Evolutionary conservation across 2,888 invertebrate genomes (phyloP).

Genomic region (Parnassius mnemosyne): DNA sequence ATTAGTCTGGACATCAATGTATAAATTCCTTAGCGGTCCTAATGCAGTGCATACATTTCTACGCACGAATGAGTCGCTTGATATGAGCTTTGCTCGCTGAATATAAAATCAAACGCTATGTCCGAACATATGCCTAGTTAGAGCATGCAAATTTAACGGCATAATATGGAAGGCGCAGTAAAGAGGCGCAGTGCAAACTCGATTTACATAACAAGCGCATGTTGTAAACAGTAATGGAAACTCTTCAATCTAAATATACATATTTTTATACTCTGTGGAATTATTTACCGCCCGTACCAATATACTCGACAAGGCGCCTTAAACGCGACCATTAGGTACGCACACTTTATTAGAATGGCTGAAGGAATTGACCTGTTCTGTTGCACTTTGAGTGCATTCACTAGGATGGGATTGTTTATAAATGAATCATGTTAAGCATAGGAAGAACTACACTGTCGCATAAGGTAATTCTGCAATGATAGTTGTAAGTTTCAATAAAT

Average conservation of each 20-base stretch:
- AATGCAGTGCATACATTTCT: constrained; percentile 14
- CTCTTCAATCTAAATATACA: neutral
- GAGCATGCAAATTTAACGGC: constrained; percentile 19
- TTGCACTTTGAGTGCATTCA: too few species aligned
- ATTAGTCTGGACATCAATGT: constrained; percentile 9
- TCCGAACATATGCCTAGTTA: constrained; percentile 7
- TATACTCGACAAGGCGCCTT: too few species aligned
- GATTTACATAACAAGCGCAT: constrained; percentile 6
- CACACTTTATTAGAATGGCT: too few species aligned
- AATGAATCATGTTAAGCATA: too few species aligned
- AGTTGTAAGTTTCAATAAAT: too few species aligned
- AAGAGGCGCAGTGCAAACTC: constrained; percentile 14
- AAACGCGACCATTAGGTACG: too few species aligned
- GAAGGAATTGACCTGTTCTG: too few species aligned
- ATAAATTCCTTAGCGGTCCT: constrained; percentile 16
- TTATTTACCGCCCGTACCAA: too few species aligned
- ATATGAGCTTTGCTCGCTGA: constrained; percentile 19
- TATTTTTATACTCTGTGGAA: neutral
- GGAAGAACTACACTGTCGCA: too few species aligned
- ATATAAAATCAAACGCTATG: constrained; percentile 22
- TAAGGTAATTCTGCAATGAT: too few species aligned
- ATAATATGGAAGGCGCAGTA: constrained; percentile 13
- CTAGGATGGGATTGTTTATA: too few species aligned
- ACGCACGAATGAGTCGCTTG: constrained; percentile 7
- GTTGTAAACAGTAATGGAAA: constrained; percentile 12